Conservation (phyloP, 2,797 vertebrate genomes). For the Pangasius macronema region DNA sequence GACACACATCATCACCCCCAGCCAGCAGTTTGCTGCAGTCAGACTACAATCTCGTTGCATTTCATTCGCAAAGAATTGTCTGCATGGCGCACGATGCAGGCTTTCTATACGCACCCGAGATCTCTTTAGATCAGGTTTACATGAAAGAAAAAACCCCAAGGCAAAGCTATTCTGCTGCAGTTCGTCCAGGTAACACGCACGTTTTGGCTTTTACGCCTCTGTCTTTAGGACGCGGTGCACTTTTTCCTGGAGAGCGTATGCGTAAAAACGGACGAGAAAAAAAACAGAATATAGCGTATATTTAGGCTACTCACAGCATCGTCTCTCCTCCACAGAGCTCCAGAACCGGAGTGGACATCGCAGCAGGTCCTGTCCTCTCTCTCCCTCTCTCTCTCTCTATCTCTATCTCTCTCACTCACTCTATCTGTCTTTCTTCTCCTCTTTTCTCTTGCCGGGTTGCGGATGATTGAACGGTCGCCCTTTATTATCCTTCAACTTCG, state of each 20-base stretch:
- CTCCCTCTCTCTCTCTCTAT: conserved; percentile 38
- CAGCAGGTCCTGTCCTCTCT: conserved; percentile 72
- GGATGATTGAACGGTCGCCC: conserved; percentile 53
- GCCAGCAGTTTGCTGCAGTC: neutral
- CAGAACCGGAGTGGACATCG: conserved; percentile 87
- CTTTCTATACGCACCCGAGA: neutral
- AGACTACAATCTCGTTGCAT: neutral
- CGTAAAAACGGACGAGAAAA: conserved; percentile 50
- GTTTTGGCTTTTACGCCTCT: neutral
- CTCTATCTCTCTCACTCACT: neutral
- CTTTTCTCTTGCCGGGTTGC: conserved; percentile 61
- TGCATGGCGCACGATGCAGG: conserved; percentile 18
- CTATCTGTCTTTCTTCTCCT: neutral
- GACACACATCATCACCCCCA: neutral
- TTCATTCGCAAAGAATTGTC: neutral
- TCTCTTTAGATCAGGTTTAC: neutral
- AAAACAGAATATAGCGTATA: neutral
- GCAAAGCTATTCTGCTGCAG: neutral
- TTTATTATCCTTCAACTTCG: conserved; percentile 65
- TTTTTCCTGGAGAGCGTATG: conserved; percentile 63
- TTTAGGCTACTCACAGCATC: conserved; percentile 85
- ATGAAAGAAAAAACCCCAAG: neutral
- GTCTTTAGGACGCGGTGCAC: conserved; percentile 58
- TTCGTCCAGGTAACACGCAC: neutral
- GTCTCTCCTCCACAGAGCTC: conserved; percentile 89